Evolutionary conservation across 1,140 invertebrate genomes (phyloP), one percentile per base, ranked within the genome.

Genomic region (Magallana gigas): DNA sequence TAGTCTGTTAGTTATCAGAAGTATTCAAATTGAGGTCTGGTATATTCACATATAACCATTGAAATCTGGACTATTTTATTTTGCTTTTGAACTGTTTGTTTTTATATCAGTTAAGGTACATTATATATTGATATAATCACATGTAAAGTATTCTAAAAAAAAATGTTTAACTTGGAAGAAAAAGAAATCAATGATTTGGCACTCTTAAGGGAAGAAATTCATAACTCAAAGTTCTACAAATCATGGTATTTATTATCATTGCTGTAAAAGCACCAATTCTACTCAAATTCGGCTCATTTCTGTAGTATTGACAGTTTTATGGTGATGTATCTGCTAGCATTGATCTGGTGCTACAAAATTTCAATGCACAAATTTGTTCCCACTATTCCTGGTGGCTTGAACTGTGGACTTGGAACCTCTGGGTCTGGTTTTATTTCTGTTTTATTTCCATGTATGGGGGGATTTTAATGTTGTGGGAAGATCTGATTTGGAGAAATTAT

Each of bases 231-330:
- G 36, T 71, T 9, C 18, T 71, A 71, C 68, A 71, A 71, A 71
- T 23, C 11, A 71, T 36, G 6, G 23, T 23, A 23, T 23, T 23
- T 23, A 29, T 8, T 23, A 29, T 76, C 68, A 76, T 76, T 76
- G 36, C 8, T 36, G 68, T 12, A 36, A 12, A 8, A 29, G 18
- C 68, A 12, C n/a, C 11, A 48, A 29, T 76, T 18, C 23, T 76
- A 29, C 23, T 48, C 8, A 8, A 76, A 12, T 36, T 76, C 68
- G 29, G 36, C 36, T 29, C 23, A 76, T 29, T 76, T 76, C 23
- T 76, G 68, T 76, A 29, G 23, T 29, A 76, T 12, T 76, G 68
- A 23, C 68, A 76, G 23, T 76, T 76, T 76, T 76, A 76, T 76
- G 68, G 29, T 76, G 68, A 76, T 76, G 23, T 76, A 76, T 76